Evolutionary conservation across 2,113 vertebrate genomes (phyloP).

Genomic region (Oostethus manadensis): DNA sequence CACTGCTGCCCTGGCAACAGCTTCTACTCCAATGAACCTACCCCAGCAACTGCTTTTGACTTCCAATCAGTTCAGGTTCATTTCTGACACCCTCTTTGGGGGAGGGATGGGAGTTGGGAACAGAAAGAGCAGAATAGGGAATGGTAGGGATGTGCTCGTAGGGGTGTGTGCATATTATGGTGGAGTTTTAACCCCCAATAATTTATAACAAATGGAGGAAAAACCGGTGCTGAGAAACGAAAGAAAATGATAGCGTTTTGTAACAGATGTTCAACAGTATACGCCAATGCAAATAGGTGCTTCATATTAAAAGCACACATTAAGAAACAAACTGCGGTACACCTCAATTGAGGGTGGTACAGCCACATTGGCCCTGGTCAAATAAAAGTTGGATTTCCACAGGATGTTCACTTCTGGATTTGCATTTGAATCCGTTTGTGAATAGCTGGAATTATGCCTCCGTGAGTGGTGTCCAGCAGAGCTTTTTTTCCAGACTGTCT

Average conservation of each 20-base stretch:
- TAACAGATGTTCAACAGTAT: not conserved
- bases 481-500: constrained; percentile 46
- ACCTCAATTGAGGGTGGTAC: constrained; percentile 47
- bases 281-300: not conserved
- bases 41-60: constrained; percentile 70
- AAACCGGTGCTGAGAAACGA: not conserved
- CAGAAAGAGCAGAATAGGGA: constrained; percentile 31
- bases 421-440: constrained; percentile 75
- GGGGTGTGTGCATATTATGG: constrained; percentile 4
- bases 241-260: not conserved
- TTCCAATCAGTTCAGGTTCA: constrained; percentile 69
- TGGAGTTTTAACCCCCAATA: constrained; percentile 8
- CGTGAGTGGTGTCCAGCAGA: constrained; percentile 58
- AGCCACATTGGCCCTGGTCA: constrained; percentile 52
- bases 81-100: constrained; percentile 45
- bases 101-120: constrained; percentile 32
- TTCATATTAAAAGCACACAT: constrained; percentile 16
- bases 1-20: constrained; percentile 62
- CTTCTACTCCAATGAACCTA: constrained; percentile 67
- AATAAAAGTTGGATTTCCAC: constrained; percentile 65
- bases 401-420: constrained; percentile 53
- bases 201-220: constrained; percentile 5
- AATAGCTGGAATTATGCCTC: constrained; percentile 65
- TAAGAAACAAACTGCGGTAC: constrained; percentile 30
- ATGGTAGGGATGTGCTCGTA: constrained; percentile 28